Evolutionary conservation across 2,797 vertebrate species (phyloP).

Genomic region (Coranthus polyacanthus): DNA sequence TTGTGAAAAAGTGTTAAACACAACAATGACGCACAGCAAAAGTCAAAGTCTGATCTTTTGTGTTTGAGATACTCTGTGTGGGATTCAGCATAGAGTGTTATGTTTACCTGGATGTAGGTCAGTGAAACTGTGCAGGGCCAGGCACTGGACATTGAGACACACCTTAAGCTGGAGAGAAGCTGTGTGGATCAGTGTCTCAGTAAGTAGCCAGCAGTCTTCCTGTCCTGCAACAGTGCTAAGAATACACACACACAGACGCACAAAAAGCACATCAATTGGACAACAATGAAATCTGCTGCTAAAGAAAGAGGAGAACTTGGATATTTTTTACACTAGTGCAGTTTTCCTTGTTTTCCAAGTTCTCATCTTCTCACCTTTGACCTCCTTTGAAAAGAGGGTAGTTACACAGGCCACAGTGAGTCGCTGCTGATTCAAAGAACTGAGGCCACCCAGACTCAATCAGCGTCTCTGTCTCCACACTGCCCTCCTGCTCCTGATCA

Average conservation of each 20-base stretch:
- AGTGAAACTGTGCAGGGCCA: constrained; percentile 96
- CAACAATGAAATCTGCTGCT: background rate
- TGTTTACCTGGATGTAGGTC: constrained; percentile 93
- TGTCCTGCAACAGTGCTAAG: constrained; percentile 90
- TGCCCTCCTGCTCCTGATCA: constrained; percentile 42
- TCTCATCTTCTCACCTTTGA: constrained; percentile 86
- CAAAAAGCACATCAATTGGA: constrained; percentile 14
- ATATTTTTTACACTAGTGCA: no score
- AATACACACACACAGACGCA: constrained; percentile 25
- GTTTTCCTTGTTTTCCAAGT: no score
- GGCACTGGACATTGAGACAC: constrained; percentile 92
- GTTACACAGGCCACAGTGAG: constrained; percentile 92
- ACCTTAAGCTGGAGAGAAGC: constrained; percentile 94
- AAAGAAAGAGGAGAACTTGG: background rate
- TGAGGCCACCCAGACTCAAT: constrained; percentile 94
- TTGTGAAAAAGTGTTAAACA: background rate
- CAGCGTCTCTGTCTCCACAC: constrained; percentile 81
- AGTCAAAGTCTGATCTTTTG: background rate
- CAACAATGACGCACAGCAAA: no score
- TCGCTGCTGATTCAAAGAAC: constrained; percentile 92
- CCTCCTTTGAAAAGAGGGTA: constrained; percentile 93
- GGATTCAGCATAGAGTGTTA: background rate
- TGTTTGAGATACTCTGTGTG: background rate
- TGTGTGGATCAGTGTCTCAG: constrained; percentile 89
- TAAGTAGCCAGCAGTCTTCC: constrained; percentile 96